Evolutionary conservation across 2,113 vertebrate species (phyloP).

Genomic region (Egretta garzetta): DNA sequence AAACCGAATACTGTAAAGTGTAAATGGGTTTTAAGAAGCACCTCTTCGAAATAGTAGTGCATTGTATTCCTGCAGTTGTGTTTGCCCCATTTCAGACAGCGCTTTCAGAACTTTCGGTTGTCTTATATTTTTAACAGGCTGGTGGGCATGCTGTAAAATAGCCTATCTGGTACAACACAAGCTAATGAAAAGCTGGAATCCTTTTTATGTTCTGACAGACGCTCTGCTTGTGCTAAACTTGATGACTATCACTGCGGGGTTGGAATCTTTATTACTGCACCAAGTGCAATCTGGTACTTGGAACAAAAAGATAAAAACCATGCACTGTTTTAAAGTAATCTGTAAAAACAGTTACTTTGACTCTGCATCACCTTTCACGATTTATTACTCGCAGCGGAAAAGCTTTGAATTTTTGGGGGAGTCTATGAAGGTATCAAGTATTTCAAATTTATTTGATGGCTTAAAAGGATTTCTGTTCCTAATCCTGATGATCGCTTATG

Average conservation of each 20-base stretch:
- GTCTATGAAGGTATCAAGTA: constrained; percentile 15
- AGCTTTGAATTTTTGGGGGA: constrained; percentile 54
- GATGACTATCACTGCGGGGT: constrained; percentile 70
- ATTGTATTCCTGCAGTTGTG: neutral
- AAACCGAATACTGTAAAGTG: neutral
- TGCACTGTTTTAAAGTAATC: constrained; percentile 66
- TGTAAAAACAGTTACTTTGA: constrained; percentile 58
- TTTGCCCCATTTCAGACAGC: neutral
- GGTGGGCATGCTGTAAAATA: constrained; percentile 59
- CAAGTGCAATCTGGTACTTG: constrained; percentile 73
- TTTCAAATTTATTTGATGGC: constrained; percentile 42
- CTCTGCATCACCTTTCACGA: constrained; percentile 53
- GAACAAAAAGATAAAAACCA: constrained; percentile 72
- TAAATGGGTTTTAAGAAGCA: neutral
- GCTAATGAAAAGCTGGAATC: constrained; percentile 73
- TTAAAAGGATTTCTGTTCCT: constrained; percentile 49
- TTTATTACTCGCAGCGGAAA: constrained; percentile 50
- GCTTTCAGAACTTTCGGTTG: constrained; percentile 12
- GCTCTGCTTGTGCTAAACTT: constrained; percentile 64
- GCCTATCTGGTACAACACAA: constrained; percentile 50
- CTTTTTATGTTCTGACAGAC: constrained; percentile 73
- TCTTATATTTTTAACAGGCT: constrained; percentile 52
- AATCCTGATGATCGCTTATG: neutral
- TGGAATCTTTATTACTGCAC: constrained; percentile 76
- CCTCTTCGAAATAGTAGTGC: neutral